Conservation (phyloP, 2,888 invertebrate genomes). For the Nebria brevicollis region DNA sequence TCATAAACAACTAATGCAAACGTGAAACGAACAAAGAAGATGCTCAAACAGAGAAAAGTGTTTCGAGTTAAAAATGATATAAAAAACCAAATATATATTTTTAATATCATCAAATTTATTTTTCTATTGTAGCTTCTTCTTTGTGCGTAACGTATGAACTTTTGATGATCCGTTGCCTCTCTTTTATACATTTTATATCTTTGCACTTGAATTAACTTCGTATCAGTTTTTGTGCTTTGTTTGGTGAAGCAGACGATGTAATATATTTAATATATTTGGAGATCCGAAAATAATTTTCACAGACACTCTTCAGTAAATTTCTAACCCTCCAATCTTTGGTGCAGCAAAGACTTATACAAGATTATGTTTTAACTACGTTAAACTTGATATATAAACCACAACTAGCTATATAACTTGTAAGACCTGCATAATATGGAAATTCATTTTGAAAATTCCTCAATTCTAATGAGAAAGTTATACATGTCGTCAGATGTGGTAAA, state of each 20-base stretch:
- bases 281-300: neutral
- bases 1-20: neutral
- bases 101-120: too few species aligned
- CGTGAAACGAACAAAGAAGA: neutral
- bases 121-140: too few species aligned
- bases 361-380: neutral
- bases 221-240: too few species aligned
- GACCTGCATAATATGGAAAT: neutral
- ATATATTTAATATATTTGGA: neutral
- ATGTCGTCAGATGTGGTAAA: neutral
- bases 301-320: neutral
- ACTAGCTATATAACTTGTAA: neutral
- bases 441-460: neutral
- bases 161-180: too few species aligned
- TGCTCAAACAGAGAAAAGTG: neutral
- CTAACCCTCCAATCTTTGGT: neutral
- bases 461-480: conserved; percentile 1
- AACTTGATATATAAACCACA: neutral
- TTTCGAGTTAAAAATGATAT: neutral
- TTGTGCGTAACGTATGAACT: too few species aligned
- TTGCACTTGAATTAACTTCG: too few species aligned
- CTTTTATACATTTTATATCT: too few species aligned
- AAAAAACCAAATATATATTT: too few species aligned
- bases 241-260: too few species aligned
- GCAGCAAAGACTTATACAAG: neutral